Evolutionary conservation across 2,888 invertebrate genomes (phyloP).

Genomic region (Augiades crinisus): DNA sequence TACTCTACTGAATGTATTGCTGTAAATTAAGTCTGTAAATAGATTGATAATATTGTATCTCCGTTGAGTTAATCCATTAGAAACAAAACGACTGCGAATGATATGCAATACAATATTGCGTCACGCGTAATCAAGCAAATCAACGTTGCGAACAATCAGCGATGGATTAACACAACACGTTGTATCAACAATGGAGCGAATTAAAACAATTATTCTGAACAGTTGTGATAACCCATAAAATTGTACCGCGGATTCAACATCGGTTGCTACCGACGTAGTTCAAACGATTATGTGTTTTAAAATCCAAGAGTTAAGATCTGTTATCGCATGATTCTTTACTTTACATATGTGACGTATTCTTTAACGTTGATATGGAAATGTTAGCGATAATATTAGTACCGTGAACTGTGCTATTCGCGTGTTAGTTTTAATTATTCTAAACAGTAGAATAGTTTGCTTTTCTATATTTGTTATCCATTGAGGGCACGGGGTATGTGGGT

Average conservation of each 20-base stretch:
- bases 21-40: no score
- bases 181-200: slow-evolving; percentile 5
- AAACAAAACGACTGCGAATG: no score
- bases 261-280: no score
- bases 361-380: neutral
- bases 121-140: neutral
- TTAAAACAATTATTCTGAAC: neutral
- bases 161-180: slow-evolving; percentile 1
- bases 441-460: neutral
- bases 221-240: slow-evolving; percentile 11
- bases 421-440: neutral
- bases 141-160: slow-evolving; percentile 17
- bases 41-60: neutral
- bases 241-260: no score
- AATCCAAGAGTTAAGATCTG: neutral
- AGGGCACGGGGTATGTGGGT: no score
- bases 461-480: no score
- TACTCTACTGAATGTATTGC: no score
- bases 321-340: neutral
- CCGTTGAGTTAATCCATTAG: neutral
- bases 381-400: neutral
- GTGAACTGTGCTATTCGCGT: neutral
- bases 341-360: neutral
- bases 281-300: neutral
- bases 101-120: neutral